A percentile compares a stretch with the other conserved stretches of the same genome.
Conservation (phyloP, 35 echinoderm and acorn worm species). For the Amphiura filiformis region DNA sequence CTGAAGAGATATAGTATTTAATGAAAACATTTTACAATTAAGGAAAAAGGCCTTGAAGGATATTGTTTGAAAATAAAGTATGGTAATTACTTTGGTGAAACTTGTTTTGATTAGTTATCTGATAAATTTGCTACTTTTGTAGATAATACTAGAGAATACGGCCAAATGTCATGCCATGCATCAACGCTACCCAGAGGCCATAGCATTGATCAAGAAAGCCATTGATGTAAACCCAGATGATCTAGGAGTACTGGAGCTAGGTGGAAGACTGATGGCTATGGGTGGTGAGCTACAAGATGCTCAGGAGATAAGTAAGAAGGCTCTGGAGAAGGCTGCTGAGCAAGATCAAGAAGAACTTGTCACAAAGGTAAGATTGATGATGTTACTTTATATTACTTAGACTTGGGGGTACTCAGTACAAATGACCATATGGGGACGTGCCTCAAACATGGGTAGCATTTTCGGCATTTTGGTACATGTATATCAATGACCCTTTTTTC, state of each 20-base stretch:
- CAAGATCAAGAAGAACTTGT: slow-evolving; percentile 26
- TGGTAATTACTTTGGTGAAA: no score
- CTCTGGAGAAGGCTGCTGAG: slow-evolving; percentile 15
- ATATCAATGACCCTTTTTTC: no score
- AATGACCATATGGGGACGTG: no score
- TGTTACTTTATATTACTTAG: no score
- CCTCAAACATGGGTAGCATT: no score
- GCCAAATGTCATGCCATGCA: slow-evolving; percentile 39
- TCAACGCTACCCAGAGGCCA: slow-evolving; percentile 43
- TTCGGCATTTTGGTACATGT: no score
- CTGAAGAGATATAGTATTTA: no score
- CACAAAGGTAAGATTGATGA: slow-evolving; percentile 15
- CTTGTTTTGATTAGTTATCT: no score
- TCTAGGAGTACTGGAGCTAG: slow-evolving; percentile 26
- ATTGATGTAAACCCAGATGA: slow-evolving; percentile 32
- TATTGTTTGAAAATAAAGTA: no score
- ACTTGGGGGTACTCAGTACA: no score
- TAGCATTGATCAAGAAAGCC: neutral
- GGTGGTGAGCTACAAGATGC: slow-evolving; percentile 26
- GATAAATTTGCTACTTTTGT: neutral
- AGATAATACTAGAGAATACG: slow-evolving; percentile 61
- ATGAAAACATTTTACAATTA: no score
- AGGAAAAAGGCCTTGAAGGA: no score
- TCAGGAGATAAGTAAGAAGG: slow-evolving; percentile 9
- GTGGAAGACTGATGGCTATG: slow-evolving; percentile 40